Base-by-base conservation (phyloP, 2,797 vertebrate genomes). In the Perodicticus potto region DNA sequence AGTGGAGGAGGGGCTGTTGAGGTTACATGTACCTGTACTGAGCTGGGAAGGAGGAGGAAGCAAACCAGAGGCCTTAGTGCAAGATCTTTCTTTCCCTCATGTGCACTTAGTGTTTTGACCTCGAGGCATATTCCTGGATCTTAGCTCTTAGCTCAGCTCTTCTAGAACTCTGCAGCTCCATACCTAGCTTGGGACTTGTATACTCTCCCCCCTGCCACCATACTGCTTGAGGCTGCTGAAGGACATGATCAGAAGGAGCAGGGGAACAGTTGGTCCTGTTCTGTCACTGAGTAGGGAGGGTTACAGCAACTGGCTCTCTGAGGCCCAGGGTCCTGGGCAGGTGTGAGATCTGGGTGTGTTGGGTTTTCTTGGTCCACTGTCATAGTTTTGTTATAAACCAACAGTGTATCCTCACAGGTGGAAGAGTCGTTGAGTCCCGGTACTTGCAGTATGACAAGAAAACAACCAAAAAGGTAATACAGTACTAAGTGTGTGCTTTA, bases 361-460 rank as follows among this genome's bases (percentile, higher is more conserved):
- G 12, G 7, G 70, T n/a, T 27, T 16, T 77, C 55, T 61, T 3
- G 34, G 17, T 32, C 14, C 25, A 5, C 20, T 9, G 0, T 49
- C 4, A 5, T 13, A 17, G 37, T 81, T 81, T 59, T 81, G 5
- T 83, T 45, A 34, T 32, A 93, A 89, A 76, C 40, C 34, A 13
- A n/a, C 43, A 23, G 2, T 34, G 20, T 96, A 76, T 96, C 14
- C 17, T 83, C 25, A 16, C 98, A 96, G 98, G 97, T 73, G 98
- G 98, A 69, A 99, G 98, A 86, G 2, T 99, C 57, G 98, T 99
- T 0, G 99, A 98, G 77, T 99, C 99, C 49, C 99, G 99, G 3
- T 99, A 99, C 96, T 94, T 99, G 97, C 98, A 99, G 73, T 98
- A 98, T 55, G 97, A 98, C 17, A 99, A 98, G 97, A 97, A 98